Base-by-base conservation (phyloP, 2,888 invertebrate genomes). In the Drosophila seclusa region DNA sequence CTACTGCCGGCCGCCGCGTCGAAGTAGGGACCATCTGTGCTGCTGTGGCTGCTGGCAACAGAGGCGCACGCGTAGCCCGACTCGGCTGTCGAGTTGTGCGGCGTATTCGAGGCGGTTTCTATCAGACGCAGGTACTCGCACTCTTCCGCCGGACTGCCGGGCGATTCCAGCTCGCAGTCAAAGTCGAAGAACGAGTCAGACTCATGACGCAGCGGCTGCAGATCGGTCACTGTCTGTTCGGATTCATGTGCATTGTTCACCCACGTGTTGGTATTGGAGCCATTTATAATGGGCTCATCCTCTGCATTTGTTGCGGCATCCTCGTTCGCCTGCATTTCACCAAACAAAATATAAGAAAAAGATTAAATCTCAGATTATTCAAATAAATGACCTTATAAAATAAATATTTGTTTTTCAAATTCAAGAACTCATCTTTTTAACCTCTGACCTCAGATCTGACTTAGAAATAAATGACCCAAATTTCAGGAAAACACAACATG, bases 71-170 rank as follows among this genome's bases (percentile, higher is more conserved):
- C 92, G 89, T 93, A 94, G 29, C 93, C 94, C 2, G 94, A 93
- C 68, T 94, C 95, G 82, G 91, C 91, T 70, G 91, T 93, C 82
- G 91, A 93, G 73, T 91, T 92, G 76, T 94, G 94, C 32, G 94
- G 93, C 72, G 94, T 94, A 74, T 94, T 94, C 80, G 94, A 94
- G 83, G 94, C 94, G 83, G 94, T 95, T 92, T 89, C 93, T 87
- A 93, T 93, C 55, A 93, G 87, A 74, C 92, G 91, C 69, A 94
- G 94, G 68, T 94, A 93, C 91, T 95, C 95, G 77, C 93, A 93
- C 81, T 95, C 94, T 76, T 96, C 96, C 57, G 94, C 95, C 0
- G 96, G 96, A 81, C 96, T 96, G 58, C 95, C 95, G 0, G 96
- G 95, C 73, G 95, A 95, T 76, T 95, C 96, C 94, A 95, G 94